Percentiles rank a stretch among this genome's conserved stretches.
phyloP scores from a whole-genome alignment of 2,797 vertebrate species.

The Channa striata region DNA sequence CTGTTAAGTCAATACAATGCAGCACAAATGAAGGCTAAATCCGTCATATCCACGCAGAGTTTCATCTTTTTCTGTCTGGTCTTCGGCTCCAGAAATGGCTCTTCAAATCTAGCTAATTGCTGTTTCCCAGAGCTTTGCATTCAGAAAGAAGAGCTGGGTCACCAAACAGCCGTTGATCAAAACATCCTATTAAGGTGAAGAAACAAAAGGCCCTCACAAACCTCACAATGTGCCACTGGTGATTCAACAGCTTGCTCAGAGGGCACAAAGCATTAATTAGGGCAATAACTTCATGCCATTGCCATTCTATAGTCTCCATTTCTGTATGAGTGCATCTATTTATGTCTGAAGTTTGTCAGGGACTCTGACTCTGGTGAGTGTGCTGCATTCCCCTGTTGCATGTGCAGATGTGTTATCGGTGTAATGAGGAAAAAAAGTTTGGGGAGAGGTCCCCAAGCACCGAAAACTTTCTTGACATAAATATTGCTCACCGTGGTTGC shows the following conservation, averaged over 20 bases:
- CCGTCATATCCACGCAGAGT: conserved; percentile 20
- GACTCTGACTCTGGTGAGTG: conserved; percentile 73
- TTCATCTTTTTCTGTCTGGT: conserved; percentile 45
- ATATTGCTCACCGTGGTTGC: conserved; percentile 87
- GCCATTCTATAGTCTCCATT: conserved; percentile 86
- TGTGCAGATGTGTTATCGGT: conserved; percentile 82
- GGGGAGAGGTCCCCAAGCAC: conserved; percentile 54
- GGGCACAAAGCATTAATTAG: conserved; percentile 90
- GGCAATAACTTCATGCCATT: conserved; percentile 89
- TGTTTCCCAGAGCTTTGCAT: conserved; percentile 69
- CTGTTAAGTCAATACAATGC: not conserved
- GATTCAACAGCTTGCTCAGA: conserved; percentile 73
- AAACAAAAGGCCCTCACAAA: conserved; percentile 76
- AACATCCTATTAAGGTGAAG: conserved; percentile 77
- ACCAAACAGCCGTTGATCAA: conserved; percentile 80
- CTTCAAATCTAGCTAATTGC: conserved; percentile 81
- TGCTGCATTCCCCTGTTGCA: conserved; percentile 81
- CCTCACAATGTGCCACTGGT: conserved; percentile 70
- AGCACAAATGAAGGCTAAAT: not conserved
- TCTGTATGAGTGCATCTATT: conserved; percentile 76
- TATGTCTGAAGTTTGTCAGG: conserved; percentile 66
- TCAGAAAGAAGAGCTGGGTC: conserved; percentile 69
- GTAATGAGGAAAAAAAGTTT: conserved; percentile 68
- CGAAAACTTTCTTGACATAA: conserved; percentile 88
- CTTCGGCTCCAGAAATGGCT: conserved; percentile 63